phyloP scores from a whole-genome alignment of 2,113 vertebrate genomes.

The Archocentrus centrarchus region DNA sequence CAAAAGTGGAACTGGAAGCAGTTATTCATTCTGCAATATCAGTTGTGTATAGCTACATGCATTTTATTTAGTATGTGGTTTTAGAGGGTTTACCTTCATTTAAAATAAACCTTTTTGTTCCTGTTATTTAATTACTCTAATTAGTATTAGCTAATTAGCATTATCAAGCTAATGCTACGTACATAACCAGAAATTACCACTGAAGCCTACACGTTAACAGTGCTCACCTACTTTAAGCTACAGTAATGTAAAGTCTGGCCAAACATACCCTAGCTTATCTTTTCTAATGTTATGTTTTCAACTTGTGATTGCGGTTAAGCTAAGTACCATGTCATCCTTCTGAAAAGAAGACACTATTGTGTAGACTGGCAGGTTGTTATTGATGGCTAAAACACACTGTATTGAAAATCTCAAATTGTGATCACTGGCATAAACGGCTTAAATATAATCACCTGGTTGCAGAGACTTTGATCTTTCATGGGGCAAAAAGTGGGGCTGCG shows the following conservation, averaged over 20 bases:
- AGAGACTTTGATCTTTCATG: not conserved
- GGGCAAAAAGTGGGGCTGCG: not conserved
- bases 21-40: no score
- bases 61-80: no score
- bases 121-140: no score
- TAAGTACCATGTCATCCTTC: not conserved
- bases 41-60: no score
- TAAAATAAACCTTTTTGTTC: no score
- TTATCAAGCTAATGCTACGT: no score
- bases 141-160: no score
- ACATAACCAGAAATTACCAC: no score
- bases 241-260: not conserved
- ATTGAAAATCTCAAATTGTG: not conserved
- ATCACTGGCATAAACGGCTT: not conserved
- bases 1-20: not conserved
- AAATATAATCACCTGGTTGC: not conserved
- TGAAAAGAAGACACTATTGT: not conserved
- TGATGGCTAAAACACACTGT: not conserved
- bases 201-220: not conserved
- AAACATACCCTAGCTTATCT: not conserved
- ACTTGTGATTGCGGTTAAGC: not conserved
- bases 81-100: no score
- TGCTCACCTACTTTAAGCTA: not conserved
- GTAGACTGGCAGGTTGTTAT: not conserved
- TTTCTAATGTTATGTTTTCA: conserved; percentile 7